phyloP scores from a whole-genome alignment of 2,888 invertebrate species.

The Chaetoderma sp. region DNA sequence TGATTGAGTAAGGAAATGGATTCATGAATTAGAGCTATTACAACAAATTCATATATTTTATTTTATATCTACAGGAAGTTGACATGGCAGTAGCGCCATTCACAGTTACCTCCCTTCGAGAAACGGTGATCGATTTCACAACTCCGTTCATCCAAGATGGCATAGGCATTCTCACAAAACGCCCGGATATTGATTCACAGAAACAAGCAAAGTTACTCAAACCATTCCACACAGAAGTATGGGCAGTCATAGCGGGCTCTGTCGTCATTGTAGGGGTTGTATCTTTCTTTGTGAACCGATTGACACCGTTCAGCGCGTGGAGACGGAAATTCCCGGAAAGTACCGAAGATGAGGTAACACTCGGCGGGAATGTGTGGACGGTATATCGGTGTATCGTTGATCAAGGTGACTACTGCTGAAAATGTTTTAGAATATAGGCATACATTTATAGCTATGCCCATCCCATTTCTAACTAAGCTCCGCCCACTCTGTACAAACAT shows the following conservation, averaged over 20 bases:
- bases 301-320: background rate
- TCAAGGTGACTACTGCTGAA: background rate
- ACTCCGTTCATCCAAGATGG: background rate
- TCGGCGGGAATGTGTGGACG: background rate
- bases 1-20: too few relatives aligned
- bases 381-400: background rate
- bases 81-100: slow-evolving; percentile 1
- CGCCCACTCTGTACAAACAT: too few relatives aligned
- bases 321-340: background rate
- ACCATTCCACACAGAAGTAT: background rate
- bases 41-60: too few relatives aligned
- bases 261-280: background rate
- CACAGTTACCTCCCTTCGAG: background rate
- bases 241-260: background rate
- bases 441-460: too few relatives aligned
- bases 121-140: slow-evolving; percentile 3
- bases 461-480: too few relatives aligned
- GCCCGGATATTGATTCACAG: background rate
- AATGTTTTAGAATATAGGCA: too few relatives aligned
- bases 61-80: background rate
- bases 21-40: too few relatives aligned
- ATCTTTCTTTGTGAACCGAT: background rate
- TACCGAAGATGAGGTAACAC: background rate
- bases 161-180: background rate
- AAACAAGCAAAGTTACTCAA: background rate